phyloP scores from a whole-genome alignment of 2,113 vertebrate species.

The Hippocampus abdominalis region DNA sequence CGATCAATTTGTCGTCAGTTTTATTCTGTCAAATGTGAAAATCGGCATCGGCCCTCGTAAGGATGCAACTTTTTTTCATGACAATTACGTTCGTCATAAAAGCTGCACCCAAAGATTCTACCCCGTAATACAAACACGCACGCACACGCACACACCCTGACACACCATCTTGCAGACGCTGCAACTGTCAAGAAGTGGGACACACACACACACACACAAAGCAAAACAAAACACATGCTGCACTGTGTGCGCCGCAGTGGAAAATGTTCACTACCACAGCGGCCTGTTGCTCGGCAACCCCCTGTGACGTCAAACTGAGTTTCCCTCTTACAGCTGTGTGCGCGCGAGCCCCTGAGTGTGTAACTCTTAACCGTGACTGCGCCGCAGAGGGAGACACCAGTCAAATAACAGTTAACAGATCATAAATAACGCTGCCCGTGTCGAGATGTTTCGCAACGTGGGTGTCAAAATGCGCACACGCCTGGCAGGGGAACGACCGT shows the following conservation, averaged over 20 bases:
- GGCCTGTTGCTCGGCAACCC: conserved; percentile 68
- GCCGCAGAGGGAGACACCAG: conserved; percentile 57
- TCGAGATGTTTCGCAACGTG: not conserved
- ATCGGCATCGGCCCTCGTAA: no score
- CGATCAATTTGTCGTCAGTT: no score
- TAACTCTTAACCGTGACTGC: not conserved
- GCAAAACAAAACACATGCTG: not conserved
- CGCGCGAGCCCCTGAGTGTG: conserved; percentile 12
- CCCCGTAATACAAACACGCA: conserved; percentile 1
- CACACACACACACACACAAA: conserved; percentile 26
- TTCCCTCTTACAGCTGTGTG: conserved; percentile 76
- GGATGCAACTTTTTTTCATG: not conserved
- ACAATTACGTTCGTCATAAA: not conserved
- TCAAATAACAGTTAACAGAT: conserved; percentile 27
- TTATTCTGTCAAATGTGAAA: no score
- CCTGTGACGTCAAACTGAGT: conserved; percentile 79
- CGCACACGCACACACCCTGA: not conserved
- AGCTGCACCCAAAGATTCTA: conserved; percentile 7
- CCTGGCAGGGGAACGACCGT: not conserved
- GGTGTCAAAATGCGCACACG: not conserved
- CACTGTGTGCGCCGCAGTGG: conserved; percentile 66
- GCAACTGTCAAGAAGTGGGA: not conserved
- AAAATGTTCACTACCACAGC: conserved; percentile 78
- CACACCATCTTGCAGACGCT: not conserved
- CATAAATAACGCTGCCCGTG: not conserved